Conservation (phyloP, 2,113 vertebrate species). For the Chionodraco myersi region DNA sequence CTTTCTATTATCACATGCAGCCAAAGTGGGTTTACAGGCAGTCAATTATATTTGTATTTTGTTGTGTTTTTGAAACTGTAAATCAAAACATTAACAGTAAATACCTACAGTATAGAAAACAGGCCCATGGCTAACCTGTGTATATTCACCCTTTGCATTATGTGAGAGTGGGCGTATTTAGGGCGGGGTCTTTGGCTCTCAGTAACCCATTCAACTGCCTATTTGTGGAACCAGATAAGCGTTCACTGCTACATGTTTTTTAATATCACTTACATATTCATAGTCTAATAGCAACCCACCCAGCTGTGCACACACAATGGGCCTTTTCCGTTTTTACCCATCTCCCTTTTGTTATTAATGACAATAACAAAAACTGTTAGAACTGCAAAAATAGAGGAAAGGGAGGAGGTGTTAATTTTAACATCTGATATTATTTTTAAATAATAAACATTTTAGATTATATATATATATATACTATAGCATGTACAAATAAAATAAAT, state of each 20-base stretch:
- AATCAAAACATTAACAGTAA: neutral
- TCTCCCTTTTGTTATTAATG: slow-evolving; percentile 35
- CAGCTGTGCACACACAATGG: slow-evolving; percentile 57
- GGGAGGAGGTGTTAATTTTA: neutral
- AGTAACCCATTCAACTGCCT: slow-evolving; percentile 53
- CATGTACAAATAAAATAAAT: neutral
- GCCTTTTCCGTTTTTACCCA: slow-evolving; percentile 15
- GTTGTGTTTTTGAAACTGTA: neutral
- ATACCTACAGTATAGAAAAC: neutral
- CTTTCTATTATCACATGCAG: neutral
- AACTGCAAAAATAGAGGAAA: neutral
- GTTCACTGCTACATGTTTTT: slow-evolving; percentile 68
- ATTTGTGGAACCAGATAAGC: slow-evolving; percentile 65
- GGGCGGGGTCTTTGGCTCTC: slow-evolving; percentile 52
- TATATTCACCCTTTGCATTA: neutral
- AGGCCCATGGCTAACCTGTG: neutral
- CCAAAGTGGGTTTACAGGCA: neutral
- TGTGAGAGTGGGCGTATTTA: slow-evolving; percentile 13
- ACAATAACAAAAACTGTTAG: slow-evolving; percentile 35
- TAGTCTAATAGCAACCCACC: slow-evolving; percentile 72
- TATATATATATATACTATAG: neutral
- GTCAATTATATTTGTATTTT: neutral
- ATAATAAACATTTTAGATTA: neutral
- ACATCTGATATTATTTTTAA: neutral
- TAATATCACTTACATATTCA: slow-evolving; percentile 75